Percentiles rank a stretch among this genome's conserved stretches.
phyloP scores from a whole-genome alignment of 2,797 vertebrate species.

The Octomys mimax region DNA sequence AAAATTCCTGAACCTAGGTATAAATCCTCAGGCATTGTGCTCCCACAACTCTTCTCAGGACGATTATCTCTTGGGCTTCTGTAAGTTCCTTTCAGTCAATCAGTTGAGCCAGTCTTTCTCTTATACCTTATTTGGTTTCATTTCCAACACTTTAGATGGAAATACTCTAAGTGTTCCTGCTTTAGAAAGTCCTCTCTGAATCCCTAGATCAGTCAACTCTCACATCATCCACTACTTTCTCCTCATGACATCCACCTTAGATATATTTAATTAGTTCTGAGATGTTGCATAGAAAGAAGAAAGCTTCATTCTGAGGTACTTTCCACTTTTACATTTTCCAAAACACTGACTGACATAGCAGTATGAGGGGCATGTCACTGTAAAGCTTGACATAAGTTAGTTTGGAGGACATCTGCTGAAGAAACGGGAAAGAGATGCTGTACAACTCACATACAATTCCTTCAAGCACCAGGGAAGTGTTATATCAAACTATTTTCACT shows the following conservation, averaged over 20 bases:
- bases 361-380: not conserved
- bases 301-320: not conserved
- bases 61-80: not conserved
- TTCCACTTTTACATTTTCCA: not conserved
- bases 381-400: not conserved
- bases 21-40: too few species aligned
- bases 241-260: not conserved
- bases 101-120: not conserved
- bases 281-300: not conserved
- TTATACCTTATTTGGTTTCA: not conserved
- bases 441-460: not conserved
- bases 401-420: not conserved
- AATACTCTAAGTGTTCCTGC: not conserved
- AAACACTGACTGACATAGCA: not conserved
- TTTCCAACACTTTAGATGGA: not conserved
- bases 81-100: not conserved
- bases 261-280: not conserved
- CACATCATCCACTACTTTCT: not conserved
- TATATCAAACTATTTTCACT: not conserved
- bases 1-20: not conserved
- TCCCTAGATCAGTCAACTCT: not conserved
- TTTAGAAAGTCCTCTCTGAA: not conserved
- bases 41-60: not conserved
- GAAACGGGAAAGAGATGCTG: not conserved
- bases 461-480: not conserved